Conservation (phyloP, 2,113 vertebrate genomes). For the Heteronetta atricapilla region DNA sequence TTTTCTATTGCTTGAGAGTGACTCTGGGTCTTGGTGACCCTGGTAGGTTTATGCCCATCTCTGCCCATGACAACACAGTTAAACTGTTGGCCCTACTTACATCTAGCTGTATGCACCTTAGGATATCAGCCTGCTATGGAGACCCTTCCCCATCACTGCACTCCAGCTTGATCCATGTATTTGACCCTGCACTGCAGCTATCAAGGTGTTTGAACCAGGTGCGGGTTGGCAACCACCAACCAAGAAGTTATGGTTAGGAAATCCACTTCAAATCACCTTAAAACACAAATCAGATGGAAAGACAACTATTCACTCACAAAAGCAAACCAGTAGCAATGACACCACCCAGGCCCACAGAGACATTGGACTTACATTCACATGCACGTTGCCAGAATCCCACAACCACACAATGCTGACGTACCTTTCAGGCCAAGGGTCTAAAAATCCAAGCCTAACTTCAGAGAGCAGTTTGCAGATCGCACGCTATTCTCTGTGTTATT, state of each 20-base stretch:
- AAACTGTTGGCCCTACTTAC: neutral
- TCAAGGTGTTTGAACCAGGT: neutral
- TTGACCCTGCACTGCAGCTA: neutral
- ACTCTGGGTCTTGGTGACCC: neutral
- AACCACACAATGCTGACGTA: neutral
- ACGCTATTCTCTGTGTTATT: neutral
- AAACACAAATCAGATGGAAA: neutral
- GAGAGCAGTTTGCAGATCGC: neutral
- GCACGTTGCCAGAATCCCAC: neutral
- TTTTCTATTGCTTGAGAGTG: neutral
- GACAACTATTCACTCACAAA: neutral
- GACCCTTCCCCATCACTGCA: neutral
- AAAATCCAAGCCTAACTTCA: neutral
- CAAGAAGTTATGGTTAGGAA: neutral
- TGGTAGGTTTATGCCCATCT: neutral
- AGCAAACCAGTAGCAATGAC: neutral
- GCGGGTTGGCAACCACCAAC: neutral
- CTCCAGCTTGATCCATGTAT: neutral
- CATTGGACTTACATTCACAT: neutral
- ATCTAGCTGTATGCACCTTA: neutral
- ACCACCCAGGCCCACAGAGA: neutral
- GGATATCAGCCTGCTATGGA: neutral
- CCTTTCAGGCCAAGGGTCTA: neutral
- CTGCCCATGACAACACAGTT: neutral
- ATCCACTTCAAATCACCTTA: neutral